Evolutionary conservation across 2,113 vertebrate species (phyloP), one percentile per base, ranked within the genome.

Genomic region (Protobothrops mucrosquamatus): DNA sequence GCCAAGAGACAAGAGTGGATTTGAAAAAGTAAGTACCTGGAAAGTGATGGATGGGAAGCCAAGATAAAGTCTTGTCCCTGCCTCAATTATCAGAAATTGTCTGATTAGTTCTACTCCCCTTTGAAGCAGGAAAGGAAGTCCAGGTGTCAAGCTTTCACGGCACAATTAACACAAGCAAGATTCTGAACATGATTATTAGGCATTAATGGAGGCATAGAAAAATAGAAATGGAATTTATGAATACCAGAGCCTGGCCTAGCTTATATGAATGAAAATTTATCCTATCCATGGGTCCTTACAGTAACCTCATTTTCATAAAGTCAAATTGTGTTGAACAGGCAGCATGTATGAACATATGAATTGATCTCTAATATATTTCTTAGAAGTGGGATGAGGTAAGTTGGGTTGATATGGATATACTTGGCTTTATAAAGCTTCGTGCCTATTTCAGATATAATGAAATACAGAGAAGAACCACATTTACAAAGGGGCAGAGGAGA

Each of bases 11-110:
- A 87, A 64, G 54, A 87, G 57, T 43, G 54, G 15, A 74, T 46
- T 93, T 88, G 88, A 91, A 90, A 89, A 22, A n/a, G 94, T n/a
- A 85, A 93, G 6, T 14, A 22, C 91, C 94, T 91, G 69, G 69
- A 85, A 85, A 54, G n/a, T 92, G 69, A 89, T 94, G 46, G 92
- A 89, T 93, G 2, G 89, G 39, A 93, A n/a, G n/a, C 29, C 22
- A 69, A 93, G 92, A 85, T 93, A 93, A 89, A 89, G 87, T 43
- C 74, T 85, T 89, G 87, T 89, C 86, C 64, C 69, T n/a, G 55
- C n/a, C 55, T 89, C 69, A 89, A 91, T 92, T 94, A 94, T 92
- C 56, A 93, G 93, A 89, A 93, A 93, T 89, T 64, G 74, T 93
- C 56, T 91, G 87, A 92, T 81, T 89, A 87, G 74, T 92, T 93